Percentiles rank a stretch among this genome's conserved stretches.
These are phyloP conservation scores for Hyla sarda DNA, from an alignment of 2,113 vertebrate species.

Conservation along the genomic window DNA sequence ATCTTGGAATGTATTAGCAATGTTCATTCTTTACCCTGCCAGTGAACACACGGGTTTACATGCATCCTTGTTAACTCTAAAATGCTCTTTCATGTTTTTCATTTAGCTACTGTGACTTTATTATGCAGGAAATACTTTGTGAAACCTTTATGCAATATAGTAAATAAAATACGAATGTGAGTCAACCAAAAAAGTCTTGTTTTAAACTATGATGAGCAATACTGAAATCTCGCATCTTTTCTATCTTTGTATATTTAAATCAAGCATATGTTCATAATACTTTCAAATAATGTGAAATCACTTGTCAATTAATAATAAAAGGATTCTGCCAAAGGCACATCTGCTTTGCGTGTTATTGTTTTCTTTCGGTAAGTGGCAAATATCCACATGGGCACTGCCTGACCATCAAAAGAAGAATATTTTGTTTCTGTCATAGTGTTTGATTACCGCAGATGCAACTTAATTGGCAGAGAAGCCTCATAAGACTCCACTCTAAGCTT, in stretches of 20 bases:
- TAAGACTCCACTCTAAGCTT: constrained; percentile 16
- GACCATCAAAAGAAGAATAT: constrained; percentile 31
- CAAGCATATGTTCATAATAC: constrained; percentile 34
- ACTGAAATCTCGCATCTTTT: constrained; percentile 4
- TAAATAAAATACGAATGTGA: constrained; percentile 18
- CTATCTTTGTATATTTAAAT: constrained; percentile 39
- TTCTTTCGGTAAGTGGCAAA: constrained; percentile 20
- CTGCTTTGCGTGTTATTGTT: constrained; percentile 15
- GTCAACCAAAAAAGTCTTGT: neutral
- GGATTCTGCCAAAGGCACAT: constrained; percentile 12
- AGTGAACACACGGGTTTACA: neutral
- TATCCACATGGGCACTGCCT: constrained; percentile 40
- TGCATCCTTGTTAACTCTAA: neutral
- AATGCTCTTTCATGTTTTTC: neutral
- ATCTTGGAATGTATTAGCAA: neutral
- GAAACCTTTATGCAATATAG: neutral
- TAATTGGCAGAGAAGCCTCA: constrained; percentile 43
- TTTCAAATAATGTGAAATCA: constrained; percentile 19
- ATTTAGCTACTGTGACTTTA: constrained; percentile 6
- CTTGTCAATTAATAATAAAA: constrained; percentile 53
- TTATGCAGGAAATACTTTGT: neutral
- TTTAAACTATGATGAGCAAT: neutral
- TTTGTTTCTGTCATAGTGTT: neutral
- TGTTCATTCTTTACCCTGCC: neutral
- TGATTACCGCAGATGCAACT: constrained; percentile 20